These are phyloP conservation scores for Harpalus rubripes DNA, from an alignment of 2,888 invertebrate genomes.

Conservation along the genomic window DNA sequence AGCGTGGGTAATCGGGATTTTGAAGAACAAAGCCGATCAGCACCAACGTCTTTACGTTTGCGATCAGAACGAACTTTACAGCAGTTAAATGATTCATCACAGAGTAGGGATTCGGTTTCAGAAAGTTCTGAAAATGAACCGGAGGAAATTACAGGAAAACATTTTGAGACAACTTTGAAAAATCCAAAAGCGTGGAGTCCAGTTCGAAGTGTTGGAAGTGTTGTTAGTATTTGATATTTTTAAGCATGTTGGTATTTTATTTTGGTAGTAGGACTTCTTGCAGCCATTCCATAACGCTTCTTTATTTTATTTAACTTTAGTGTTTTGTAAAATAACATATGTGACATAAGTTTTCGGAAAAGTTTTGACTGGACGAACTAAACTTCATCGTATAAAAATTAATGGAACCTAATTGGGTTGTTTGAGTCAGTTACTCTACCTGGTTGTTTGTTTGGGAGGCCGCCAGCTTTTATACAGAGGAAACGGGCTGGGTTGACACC, in stretches of 20 bases:
- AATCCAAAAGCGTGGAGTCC: constrained; percentile 93
- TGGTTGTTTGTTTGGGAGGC: too few species aligned
- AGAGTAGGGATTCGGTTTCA: constrained; percentile 74
- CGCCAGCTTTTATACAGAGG: too few species aligned
- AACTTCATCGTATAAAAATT: too few species aligned
- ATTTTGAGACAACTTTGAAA: constrained; percentile 86
- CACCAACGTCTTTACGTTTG: constrained; percentile 85
- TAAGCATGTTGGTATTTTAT: background rate
- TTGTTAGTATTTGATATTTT: constrained; percentile 76
- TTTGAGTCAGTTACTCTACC: too few species aligned
- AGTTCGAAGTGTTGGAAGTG: constrained; percentile 91
- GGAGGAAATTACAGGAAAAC: constrained; percentile 81
- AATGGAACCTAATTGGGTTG: too few species aligned
- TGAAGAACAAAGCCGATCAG: constrained; percentile 87
- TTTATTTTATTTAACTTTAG: too few species aligned
- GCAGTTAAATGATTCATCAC: constrained; percentile 73
- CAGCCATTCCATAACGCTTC: background rate
- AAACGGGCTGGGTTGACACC: too few species aligned
- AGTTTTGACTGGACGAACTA: too few species aligned
- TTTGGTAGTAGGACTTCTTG: background rate
- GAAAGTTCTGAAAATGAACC: constrained; percentile 55
- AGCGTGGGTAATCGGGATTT: constrained; percentile 80
- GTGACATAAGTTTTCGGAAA: too few species aligned
- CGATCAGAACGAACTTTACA: constrained; percentile 75
- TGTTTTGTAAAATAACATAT: too few species aligned